Base-by-base conservation (phyloP, 2,797 vertebrate species). In the Phalloptychus januarius region DNA sequence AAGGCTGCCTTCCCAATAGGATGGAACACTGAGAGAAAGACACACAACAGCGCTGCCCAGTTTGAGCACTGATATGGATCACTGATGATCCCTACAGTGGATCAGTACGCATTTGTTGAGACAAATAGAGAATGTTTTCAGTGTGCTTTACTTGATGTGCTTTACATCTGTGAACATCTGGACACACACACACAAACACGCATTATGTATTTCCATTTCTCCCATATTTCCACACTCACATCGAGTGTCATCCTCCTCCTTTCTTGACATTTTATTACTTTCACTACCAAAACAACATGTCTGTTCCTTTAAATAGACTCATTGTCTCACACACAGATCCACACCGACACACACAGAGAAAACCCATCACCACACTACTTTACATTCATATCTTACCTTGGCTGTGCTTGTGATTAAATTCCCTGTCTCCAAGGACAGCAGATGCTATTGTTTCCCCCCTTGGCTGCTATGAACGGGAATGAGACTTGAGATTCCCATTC, bases 361-460 rank as follows among this genome's bases (percentile, higher is more conserved):
- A 71, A 74, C 58, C 88, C 72, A 73, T 76, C 69, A 72, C 72
- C 76, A 74, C 78, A 79, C 91, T 90, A 85, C 86, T 95, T 91
- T 92, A 91, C 91, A 94, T 94, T 93, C 92, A 92, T 88, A 92
- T 91, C 90, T 91, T 91, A 90, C 89, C 86, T 91, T 86, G 86
- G 88, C 88, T 87, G 82, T 82, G 91, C 85, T 86, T 87, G 86
- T 93, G 94, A 94, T 94, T 93, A 92, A 90, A 93, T 92, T 87
- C 85, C 87, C 79, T 82, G 89, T 91, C 91, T 93, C 90, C 0
- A 74, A 92, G 89, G 91, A 91, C 87, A 89, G 88, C 88, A 91
- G 91, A 93, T 91, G 91, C 90, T 91, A 90, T 93, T 93, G 93
- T 94, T 92, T 92, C 83, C 84, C 71, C 84, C 87, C 88, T 88